Evolutionary conservation across 2,113 vertebrate genomes (phyloP), one percentile per base, ranked within the genome.

Genomic region (Psophia crepitans): DNA sequence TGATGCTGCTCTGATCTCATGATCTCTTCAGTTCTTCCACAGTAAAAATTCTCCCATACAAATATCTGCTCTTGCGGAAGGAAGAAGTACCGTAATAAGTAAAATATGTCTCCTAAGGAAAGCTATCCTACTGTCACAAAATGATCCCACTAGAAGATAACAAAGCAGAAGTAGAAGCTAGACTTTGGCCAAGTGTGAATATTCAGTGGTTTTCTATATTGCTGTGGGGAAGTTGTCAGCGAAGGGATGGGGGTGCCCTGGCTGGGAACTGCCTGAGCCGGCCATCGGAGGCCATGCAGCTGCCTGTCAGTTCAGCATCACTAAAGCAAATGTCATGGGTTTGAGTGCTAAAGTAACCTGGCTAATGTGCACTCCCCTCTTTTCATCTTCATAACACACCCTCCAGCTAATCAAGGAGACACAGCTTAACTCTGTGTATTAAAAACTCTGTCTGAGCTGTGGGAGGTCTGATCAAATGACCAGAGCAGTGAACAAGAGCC

Each of bases 231-330:
- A 6, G 43, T 17, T 0, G 0, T 18, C 39, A 69, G 61, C 2
- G 4, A 26, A 60, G 66, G 0, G 19, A 8, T 51, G 68, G 71
- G 49, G 76, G 1, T 39, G 0, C 44, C 4, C 1, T 30, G 74
- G 37, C 65, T 75, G 88, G 57, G n/a, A 18, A 4, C 13, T 74
- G 73, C 73, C 56, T 5, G 13, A 21, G 16, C 4, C 4, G 1
- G 1, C 18, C 11, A 0, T 8, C 46, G 87, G 77, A 32, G 16
- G 41, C n/a, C 3, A 2, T 53, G 64, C 37, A 28, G 73, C 37
- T 56, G 30, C 74, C 41, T 22, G 8, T 4, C 27, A 51, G 53
- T 57, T 64, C 61, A 77, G 7, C 75, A 53, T 13, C 69, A 9
- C 19, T 64, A 5, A 27, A 73, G 26, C 22, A 54, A 89, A 54